Base-by-base conservation (phyloP, 2,797 vertebrate species). In the Oreochromis mossambicus region DNA sequence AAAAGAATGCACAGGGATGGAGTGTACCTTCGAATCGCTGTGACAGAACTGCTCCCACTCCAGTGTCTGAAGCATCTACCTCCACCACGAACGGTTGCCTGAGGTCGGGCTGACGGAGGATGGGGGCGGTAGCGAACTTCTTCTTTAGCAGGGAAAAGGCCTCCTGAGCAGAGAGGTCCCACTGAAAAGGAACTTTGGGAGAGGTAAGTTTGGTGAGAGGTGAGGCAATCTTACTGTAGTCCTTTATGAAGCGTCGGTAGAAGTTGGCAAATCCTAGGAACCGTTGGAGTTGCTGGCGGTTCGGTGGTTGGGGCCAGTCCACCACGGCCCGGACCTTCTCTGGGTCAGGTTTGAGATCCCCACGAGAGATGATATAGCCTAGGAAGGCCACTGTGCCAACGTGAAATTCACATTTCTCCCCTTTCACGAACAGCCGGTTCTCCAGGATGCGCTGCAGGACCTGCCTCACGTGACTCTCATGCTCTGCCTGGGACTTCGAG, bases 91-190 rank as follows among this genome's bases (percentile, higher is more conserved):
- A 54, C 1, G 1, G 52, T 54, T 54, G 6, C 52, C 10, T 54
- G 0, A 54, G 12, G 4, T 14, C 3, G 12, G 52, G 52, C 0
- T 14, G 12, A 24, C 0, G 2, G 52, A 13, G 51, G 6, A 54
- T 24, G 21, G 51, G 2, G 9, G 51, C 1, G 0, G 11, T 54
- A 54, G 21, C 0, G 2, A 54, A 24, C 21, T 54, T 54, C 3
- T 3, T 0, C 3, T 54, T 54, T 24, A 3, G 6, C 1, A 54
- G 7, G 11, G 52, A 24, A 13, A 54, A 0, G 21, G 21, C 7
- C 52, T 55, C 52, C 52, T 55, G 21, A 26, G 52, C 21, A 2
- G 52, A 21, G n/a, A 7, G 4, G 21, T 26, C 52, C 21, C 52
- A 55, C 52, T 55, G 12, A 14, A 26, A 55, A 8, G 21, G 52